phyloP scores from a whole-genome alignment of 2,797 vertebrate species.

The Sardinella longiceps region DNA sequence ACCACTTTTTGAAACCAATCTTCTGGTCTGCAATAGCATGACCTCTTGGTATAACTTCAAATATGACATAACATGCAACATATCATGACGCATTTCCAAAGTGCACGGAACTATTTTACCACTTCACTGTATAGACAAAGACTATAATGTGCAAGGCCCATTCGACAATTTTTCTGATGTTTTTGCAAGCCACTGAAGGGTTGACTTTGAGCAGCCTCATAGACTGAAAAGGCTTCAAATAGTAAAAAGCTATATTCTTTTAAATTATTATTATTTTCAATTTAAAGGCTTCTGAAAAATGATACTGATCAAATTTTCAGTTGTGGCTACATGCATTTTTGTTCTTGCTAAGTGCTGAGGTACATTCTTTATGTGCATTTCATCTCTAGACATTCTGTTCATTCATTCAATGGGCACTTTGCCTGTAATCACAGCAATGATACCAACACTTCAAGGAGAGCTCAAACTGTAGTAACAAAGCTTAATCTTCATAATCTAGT shows the following conservation, averaged over 20 bases:
- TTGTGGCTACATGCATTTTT: neutral
- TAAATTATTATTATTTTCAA: neutral
- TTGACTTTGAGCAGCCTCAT: neutral
- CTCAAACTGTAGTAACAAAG: neutral
- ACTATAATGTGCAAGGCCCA: neutral
- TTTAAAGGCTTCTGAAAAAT: neutral
- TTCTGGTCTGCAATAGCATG: neutral
- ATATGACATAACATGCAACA: neutral
- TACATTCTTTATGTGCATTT: neutral
- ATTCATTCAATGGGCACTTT: neutral
- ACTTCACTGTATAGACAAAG: neutral
- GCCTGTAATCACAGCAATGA: neutral
- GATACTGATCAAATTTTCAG: no score
- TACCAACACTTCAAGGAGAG: neutral
- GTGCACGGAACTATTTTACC: neutral
- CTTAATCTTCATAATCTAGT: slow-evolving; percentile 2
- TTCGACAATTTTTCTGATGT: neutral
- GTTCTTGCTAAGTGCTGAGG: neutral
- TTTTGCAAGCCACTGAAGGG: neutral
- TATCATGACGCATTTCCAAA: neutral
- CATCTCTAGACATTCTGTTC: neutral
- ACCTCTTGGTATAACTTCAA: neutral
- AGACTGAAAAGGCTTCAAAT: neutral
- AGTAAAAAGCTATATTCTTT: neutral
- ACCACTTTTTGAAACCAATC: neutral